Percentiles rank a stretch among this genome's conserved stretches.
phyloP scores from a whole-genome alignment of 30 jellyfish, hydroid and myxozoan species.

The Mastigias papua region DNA sequence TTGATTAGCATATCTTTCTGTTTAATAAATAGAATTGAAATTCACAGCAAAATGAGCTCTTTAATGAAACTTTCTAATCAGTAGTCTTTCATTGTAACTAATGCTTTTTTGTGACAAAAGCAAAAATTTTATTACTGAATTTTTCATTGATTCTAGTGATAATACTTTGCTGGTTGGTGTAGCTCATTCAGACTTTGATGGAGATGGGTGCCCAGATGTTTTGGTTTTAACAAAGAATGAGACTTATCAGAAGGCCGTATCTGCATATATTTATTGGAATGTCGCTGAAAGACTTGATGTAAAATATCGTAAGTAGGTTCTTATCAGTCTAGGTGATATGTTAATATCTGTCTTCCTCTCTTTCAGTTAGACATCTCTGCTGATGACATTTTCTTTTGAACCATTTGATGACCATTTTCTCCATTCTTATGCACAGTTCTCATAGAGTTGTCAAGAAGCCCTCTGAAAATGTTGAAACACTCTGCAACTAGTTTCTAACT shows the following conservation, averaged over 20 bases:
- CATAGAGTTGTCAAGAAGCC: too few relatives aligned
- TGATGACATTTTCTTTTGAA: not conserved
- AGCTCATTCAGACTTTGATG: slow-evolving; percentile 93
- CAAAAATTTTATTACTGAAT: not conserved
- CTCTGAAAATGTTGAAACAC: too few relatives aligned
- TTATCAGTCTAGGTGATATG: not conserved
- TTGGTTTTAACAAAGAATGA: slow-evolving; percentile 49
- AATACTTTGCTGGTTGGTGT: slow-evolving; percentile 70
- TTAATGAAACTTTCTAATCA: too few relatives aligned
- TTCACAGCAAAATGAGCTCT: too few relatives aligned
- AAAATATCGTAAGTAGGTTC: slow-evolving; percentile 52
- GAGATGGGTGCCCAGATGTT: slow-evolving; percentile 94
- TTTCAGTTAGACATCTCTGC: not conserved
- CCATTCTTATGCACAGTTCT: too few relatives aligned
- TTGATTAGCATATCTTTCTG: too few relatives aligned
- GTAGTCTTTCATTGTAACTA: too few relatives aligned
- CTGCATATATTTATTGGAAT: slow-evolving; percentile 59
- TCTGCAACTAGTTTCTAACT: too few relatives aligned
- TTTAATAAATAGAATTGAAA: too few relatives aligned
- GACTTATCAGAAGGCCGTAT: slow-evolving; percentile 24
- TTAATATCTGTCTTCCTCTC: not conserved
- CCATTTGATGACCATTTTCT: not conserved
- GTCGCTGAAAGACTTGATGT: slow-evolving; percentile 47
- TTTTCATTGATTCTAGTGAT: slow-evolving; percentile 20
- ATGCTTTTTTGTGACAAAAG: too few relatives aligned